Base-by-base conservation (phyloP, 2,113 vertebrate genomes). In the Carassius gibelio region DNA sequence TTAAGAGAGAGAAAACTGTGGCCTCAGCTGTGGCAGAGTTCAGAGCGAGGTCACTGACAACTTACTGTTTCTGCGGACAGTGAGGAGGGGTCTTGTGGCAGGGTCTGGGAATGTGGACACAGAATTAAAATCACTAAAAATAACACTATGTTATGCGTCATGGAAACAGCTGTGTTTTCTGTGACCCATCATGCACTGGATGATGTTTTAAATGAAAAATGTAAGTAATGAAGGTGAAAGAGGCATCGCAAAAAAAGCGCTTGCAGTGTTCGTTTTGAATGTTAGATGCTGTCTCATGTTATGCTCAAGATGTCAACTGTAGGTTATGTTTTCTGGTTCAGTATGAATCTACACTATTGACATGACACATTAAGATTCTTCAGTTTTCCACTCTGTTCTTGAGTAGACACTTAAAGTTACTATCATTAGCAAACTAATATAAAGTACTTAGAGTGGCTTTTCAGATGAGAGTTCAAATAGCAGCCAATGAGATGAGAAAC, bases 81-180 rank as follows among this genome's bases (percentile, higher is more conserved):
- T 21, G 86, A 83, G 85, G 74, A 88, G 38, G 76, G 86, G 57
- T 90, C 90, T 84, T 75, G 85, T 82, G 84, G 87, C 75, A 77
- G 84, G 75, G 86, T 87, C 87, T 89, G 88, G 78, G 69, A 84
- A 88, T 76, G 79, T 87, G 69, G 66, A 91, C 80, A 89, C 72
- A 91, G 77, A 88, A 75, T 42, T 52, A 75, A n/a, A 21, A 30
- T 88, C 81, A 88, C 48, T 69, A 79, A 26, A 76, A 52, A 69
- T 55, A 55, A 66, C 34, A 62, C 59, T n/a, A 52, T 81, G 9
- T 64, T 8, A 52, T 38, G 55, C 38, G 30, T 50, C 68, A 81
- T 75, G 7, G 38, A 26, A 85, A 75, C 30, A 75, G 71, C 4
- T 38, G 77, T 9, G 2, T 52, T 74, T 69, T 74, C 19, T 48